These are phyloP conservation scores for Malaclemys terrapin DNA, from an alignment of 2,113 vertebrate species.

Conservation along the genomic window DNA sequence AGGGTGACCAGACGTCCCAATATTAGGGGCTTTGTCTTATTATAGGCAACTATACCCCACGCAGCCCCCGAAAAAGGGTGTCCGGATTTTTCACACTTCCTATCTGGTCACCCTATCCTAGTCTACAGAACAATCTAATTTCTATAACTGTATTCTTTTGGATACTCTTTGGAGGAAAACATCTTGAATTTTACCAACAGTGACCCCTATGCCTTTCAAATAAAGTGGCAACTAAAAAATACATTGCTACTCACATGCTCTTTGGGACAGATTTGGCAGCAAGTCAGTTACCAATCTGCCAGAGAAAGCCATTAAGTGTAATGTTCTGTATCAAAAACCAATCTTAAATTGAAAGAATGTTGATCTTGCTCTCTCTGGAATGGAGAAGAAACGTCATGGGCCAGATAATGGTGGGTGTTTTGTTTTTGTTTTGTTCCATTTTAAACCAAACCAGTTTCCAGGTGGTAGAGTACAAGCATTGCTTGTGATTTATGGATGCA, in stretches of 20 bases:
- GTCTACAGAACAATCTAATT: neutral
- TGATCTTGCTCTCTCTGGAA: neutral
- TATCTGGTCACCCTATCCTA: neutral
- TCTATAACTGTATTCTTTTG: neutral
- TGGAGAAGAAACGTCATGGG: neutral
- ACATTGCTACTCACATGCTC: neutral
- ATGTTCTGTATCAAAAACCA: neutral
- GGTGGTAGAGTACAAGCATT: neutral
- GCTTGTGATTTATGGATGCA: neutral
- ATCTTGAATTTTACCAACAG: neutral
- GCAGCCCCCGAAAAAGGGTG: neutral
- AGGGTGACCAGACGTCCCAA: neutral
- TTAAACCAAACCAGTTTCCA: neutral
- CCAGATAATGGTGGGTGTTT: neutral
- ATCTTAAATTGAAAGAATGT: neutral
- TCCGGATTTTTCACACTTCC: neutral
- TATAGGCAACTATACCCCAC: neutral
- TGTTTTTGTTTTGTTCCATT: too few relatives aligned
- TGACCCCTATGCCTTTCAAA: neutral
- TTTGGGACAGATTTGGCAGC: neutral
- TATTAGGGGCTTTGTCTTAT: neutral
- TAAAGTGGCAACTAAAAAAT: neutral
- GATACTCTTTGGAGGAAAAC: neutral
- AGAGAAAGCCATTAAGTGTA: neutral
- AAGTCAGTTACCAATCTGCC: accelerated